Conservation (phyloP, 2,888 invertebrate genomes). For the Penaeus monodon region DNA sequence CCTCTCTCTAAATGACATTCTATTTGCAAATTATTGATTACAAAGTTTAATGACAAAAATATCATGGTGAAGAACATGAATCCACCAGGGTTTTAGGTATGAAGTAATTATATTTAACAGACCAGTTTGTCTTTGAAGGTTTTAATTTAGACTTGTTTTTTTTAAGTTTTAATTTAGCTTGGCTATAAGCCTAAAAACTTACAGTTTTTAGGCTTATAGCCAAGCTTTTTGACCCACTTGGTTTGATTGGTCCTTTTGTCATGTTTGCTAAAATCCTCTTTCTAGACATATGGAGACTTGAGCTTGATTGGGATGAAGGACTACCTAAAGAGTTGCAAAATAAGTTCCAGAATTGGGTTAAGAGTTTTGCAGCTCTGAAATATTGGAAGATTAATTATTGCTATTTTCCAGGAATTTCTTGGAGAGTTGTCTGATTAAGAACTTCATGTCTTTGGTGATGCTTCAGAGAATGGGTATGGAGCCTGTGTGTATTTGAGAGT, state of each 20-base stretch:
- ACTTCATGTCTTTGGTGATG: constrained; percentile 51
- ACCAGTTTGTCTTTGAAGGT: constrained; percentile 30
- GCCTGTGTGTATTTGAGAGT: constrained; percentile 31
- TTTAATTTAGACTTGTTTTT: constrained; percentile 15
- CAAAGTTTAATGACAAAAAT: not conserved
- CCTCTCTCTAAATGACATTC: constrained; percentile 16
- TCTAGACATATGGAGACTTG: no score
- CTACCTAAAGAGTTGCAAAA: constrained; percentile 31
- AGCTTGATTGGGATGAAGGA: constrained; percentile 33
- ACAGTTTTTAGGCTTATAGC: constrained; percentile 33
- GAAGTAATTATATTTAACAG: no score
- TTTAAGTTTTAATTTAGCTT: no score
- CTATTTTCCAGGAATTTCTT: constrained; percentile 16
- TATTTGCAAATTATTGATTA: constrained; percentile 7
- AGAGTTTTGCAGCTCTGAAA: not conserved
- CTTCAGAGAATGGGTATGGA: constrained; percentile 44
- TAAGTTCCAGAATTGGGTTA: constrained; percentile 25
- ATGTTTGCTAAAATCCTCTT: constrained; percentile 45
- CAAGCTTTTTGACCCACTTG: constrained; percentile 44
- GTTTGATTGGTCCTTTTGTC: not conserved
- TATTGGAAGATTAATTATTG: constrained; percentile 37
- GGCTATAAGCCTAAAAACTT: no score
- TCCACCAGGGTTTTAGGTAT: no score
- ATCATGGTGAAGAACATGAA: constrained; percentile 29
- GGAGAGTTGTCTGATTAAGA: constrained; percentile 16